Evolutionary conservation across 2,888 invertebrate species (phyloP).

Genomic region (Rhagium mordax): DNA sequence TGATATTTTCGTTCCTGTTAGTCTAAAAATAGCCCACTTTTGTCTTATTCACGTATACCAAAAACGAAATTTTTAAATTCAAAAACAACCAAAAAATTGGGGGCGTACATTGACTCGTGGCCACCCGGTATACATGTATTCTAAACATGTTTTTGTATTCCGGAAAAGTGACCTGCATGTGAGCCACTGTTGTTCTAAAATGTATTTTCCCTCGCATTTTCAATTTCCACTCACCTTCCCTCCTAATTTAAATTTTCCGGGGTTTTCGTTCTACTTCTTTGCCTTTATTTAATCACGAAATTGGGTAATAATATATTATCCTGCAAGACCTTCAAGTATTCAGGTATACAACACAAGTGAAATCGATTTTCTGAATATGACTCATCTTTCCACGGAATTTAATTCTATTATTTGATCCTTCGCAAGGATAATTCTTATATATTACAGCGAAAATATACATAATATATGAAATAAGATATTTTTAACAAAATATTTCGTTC

Average conservation of each 20-base stretch:
- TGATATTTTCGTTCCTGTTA: no score
- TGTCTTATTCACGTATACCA: no score
- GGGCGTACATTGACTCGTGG: no score
- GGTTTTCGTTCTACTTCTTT: neutral
- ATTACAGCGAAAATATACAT: no score
- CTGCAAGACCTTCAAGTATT: neutral
- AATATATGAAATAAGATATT: no score
- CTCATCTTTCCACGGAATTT: constrained; percentile 11
- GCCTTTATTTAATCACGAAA: neutral
- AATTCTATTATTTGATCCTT: neutral
- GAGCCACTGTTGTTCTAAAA: neutral
- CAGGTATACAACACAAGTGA: neutral
- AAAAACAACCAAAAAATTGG: no score
- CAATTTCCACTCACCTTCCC: neutral
- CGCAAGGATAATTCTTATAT: neutral
- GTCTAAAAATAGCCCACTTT: no score
- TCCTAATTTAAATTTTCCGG: neutral
- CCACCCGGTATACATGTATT: no score
- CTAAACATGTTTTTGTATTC: no score
- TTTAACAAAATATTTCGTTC: no score
- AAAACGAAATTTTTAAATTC: no score
- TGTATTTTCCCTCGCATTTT: neutral
- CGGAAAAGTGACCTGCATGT: no score
- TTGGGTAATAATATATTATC: neutral
- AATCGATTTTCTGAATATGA: constrained; percentile 12